Conservation (phyloP, 2,888 invertebrate species). For the Ochropleura leucogaster region DNA sequence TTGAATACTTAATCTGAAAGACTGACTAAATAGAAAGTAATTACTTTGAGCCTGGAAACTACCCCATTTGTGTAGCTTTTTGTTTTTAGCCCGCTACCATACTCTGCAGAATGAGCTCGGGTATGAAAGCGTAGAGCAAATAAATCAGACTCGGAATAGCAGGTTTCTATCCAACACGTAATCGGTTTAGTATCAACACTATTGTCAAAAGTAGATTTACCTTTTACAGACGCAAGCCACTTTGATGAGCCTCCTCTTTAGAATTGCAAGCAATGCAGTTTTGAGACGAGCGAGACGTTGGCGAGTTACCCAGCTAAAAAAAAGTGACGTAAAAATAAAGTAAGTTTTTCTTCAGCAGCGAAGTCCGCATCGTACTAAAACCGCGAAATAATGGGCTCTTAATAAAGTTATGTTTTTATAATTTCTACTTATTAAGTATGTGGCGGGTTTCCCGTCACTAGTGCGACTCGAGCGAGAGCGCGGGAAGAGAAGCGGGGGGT, state of each 20-base stretch:
- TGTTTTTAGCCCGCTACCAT: neutral
- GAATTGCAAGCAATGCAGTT: neutral
- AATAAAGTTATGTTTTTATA: conserved; percentile 29
- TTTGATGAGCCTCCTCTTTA: neutral
- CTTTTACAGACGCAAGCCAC: neutral
- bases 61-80: neutral
- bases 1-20: too few relatives aligned
- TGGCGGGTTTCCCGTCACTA: too few relatives aligned
- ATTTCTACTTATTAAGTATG: conserved; percentile 14
- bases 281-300: neutral
- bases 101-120: neutral
- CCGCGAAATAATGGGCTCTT: conserved; percentile 6
- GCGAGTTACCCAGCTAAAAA: conserved; percentile 18
- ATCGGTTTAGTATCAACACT: neutral
- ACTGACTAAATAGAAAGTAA: too few relatives aligned
- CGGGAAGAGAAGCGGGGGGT: too few relatives aligned
- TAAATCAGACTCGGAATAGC: neutral
- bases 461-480: too few relatives aligned
- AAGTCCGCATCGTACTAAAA: conserved; percentile 28
- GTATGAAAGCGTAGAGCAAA: neutral
- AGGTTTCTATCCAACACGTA: neutral
- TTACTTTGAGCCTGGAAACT: too few relatives aligned
- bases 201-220: neutral
- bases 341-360: conserved; percentile 17
- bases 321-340: neutral